A percentile compares a stretch with the other conserved stretches of the same genome.
Evolutionary conservation across 2,797 vertebrate genomes (phyloP).

Genomic region (Cirrhinus molitorella): DNA sequence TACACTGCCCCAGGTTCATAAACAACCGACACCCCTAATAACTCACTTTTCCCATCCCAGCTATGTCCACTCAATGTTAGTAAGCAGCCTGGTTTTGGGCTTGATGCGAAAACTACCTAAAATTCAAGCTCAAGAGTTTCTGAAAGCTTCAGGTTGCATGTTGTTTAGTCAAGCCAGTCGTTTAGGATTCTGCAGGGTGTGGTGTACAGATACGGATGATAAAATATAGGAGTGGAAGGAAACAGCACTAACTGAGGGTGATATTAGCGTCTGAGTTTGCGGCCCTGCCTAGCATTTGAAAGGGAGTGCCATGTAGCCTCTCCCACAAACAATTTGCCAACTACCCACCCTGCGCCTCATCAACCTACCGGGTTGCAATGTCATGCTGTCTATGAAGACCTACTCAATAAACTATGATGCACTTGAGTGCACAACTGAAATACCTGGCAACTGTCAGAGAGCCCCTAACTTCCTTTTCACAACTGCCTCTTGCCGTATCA

Average conservation of each 20-base stretch:
- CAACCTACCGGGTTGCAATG: background rate
- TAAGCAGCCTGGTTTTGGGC: background rate
- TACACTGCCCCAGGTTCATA: background rate
- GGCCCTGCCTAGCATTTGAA: slow-evolving; percentile 40
- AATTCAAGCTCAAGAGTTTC: background rate
- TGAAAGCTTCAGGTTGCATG: background rate
- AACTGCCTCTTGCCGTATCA: background rate
- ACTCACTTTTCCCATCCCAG: background rate
- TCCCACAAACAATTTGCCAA: slow-evolving; percentile 44
- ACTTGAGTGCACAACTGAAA: background rate
- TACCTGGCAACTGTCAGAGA: slow-evolving; percentile 2
- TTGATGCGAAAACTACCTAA: background rate
- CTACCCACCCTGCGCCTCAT: background rate
- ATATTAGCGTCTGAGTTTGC: slow-evolving; percentile 46
- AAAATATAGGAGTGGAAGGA: slow-evolving; percentile 46
- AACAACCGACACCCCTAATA: background rate
- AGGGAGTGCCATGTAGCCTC: slow-evolving; percentile 49
- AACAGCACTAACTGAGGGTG: slow-evolving; percentile 51
- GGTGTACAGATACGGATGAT: slow-evolving; percentile 49
- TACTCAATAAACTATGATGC: background rate
- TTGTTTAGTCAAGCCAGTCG: slow-evolving; percentile 11
- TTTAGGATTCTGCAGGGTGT: slow-evolving; percentile 8
- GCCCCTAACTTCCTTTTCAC: slow-evolving; percentile 8
- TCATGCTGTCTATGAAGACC: background rate
- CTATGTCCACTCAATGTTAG: background rate